Evolutionary conservation across 2,888 invertebrate genomes (phyloP).

Genomic region (Lithophane leautieri): DNA sequence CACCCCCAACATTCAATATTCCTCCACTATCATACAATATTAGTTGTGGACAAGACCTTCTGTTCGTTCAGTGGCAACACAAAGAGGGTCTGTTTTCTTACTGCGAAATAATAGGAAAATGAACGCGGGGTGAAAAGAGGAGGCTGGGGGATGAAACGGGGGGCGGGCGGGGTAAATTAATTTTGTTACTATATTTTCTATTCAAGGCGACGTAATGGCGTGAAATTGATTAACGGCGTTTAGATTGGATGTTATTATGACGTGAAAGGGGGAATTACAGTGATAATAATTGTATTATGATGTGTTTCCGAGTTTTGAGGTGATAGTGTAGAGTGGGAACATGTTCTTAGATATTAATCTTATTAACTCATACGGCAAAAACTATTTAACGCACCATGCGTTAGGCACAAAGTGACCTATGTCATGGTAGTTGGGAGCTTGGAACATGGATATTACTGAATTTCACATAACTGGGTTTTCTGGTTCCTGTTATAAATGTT

Average conservation of each 20-base stretch:
- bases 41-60: conserved; percentile 52
- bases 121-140: conserved; percentile 45
- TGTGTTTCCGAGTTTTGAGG: conserved; percentile 18
- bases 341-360: neutral
- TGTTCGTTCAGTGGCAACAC: conserved; percentile 57
- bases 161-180: conserved; percentile 57
- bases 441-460: neutral
- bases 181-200: conserved; percentile 65
- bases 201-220: conserved; percentile 61
- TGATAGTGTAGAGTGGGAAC: neutral
- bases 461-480: conserved; percentile 10
- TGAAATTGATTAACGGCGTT: conserved; percentile 61
- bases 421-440: neutral
- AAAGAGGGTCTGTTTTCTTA: conserved; percentile 66
- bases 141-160: neutral
- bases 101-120: conserved; percentile 67
- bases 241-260: conserved; percentile 56
- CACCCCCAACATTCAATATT: conserved; percentile 8
- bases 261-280: conserved; percentile 38
- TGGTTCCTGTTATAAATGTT: neutral
- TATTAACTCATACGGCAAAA: neutral
- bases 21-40: conserved; percentile 40
- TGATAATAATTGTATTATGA: conserved; percentile 31
- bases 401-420: neutral
- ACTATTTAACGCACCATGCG: neutral